A percentile compares a stretch with the other conserved stretches of the same genome.
phyloP scores from a whole-genome alignment of 2,888 invertebrate species.

The Nemotelus nigrinus region DNA sequence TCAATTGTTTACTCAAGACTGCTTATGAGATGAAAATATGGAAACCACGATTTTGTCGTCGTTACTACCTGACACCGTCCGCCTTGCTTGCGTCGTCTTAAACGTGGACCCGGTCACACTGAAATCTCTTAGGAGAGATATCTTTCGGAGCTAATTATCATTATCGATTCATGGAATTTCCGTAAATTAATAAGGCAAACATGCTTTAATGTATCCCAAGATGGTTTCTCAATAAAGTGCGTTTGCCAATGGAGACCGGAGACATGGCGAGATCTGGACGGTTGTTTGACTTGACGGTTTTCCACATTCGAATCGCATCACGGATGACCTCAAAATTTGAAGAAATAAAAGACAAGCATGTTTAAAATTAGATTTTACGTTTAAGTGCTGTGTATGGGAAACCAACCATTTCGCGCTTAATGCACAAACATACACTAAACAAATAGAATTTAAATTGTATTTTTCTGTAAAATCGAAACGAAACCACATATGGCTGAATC shows the following conservation, averaged over 20 bases:
- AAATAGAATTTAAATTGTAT: constrained; percentile 25
- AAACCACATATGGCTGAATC: too few relatives aligned
- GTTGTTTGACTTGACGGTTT: constrained; percentile 28
- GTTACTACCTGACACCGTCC: constrained; percentile 1
- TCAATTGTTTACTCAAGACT: constrained; percentile 26
- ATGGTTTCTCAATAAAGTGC: constrained; percentile 43
- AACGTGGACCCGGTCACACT: constrained; percentile 20
- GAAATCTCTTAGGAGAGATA: constrained; percentile 32
- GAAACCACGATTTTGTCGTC: constrained; percentile 34
- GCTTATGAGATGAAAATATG: constrained; percentile 38
- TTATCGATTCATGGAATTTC: constrained; percentile 51
- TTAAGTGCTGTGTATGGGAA: constrained; percentile 19
- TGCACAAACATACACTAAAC: background rate
- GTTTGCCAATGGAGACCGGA: constrained; percentile 29
- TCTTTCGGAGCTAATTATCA: constrained; percentile 49
- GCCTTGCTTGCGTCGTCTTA: background rate
- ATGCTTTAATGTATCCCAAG: constrained; percentile 51
- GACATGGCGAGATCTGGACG: constrained; percentile 21
- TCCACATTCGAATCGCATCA: constrained; percentile 17
- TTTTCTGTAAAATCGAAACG: background rate
- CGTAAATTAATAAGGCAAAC: constrained; percentile 50
- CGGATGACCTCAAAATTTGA: constrained; percentile 41
- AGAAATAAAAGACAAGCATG: constrained; percentile 18
- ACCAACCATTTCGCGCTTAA: constrained; percentile 26
- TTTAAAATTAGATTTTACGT: constrained; percentile 32